Evolutionary conservation across 2,113 vertebrate genomes (phyloP).

Genomic region (Puntigrus tetrazona): DNA sequence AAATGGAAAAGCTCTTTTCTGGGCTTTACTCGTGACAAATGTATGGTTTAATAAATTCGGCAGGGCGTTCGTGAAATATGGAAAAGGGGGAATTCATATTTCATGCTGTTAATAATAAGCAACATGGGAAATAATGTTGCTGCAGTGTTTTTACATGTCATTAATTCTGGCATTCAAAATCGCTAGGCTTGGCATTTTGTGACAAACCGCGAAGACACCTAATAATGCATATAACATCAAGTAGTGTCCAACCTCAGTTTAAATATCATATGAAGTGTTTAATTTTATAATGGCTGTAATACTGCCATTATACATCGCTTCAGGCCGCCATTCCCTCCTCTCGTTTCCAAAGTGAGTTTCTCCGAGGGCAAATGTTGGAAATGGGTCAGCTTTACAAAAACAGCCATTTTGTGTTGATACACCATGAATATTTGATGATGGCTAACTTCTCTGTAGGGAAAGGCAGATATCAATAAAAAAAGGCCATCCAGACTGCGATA

Average conservation of each 20-base stretch:
- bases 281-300: background rate
- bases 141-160: conserved; percentile 1
- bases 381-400: conserved; percentile 73
- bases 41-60: conserved; percentile 11
- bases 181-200: background rate
- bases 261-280: conserved; percentile 7
- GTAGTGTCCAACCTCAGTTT: background rate
- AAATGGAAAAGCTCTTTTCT: conserved; percentile 14
- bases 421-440: conserved; percentile 75
- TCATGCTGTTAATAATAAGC: conserved; percentile 34
- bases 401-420: conserved; percentile 73
- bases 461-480: conserved; percentile 62
- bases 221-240: background rate
- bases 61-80: conserved; percentile 21
- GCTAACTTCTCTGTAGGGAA: conserved; percentile 65
- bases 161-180: conserved; percentile 27
- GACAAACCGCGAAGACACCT: background rate
- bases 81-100: conserved; percentile 5
- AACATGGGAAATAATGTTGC: conserved; percentile 32
- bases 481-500: conserved; percentile 43
- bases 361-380: conserved; percentile 73
- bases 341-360: conserved; percentile 69
- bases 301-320: conserved; percentile 52
- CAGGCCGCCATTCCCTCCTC: conserved; percentile 66
- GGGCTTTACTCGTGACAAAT: conserved; percentile 29